Evolutionary conservation across 35 echinoderm and acorn worm species (phyloP).

Genomic region (Ptychodera flava): DNA sequence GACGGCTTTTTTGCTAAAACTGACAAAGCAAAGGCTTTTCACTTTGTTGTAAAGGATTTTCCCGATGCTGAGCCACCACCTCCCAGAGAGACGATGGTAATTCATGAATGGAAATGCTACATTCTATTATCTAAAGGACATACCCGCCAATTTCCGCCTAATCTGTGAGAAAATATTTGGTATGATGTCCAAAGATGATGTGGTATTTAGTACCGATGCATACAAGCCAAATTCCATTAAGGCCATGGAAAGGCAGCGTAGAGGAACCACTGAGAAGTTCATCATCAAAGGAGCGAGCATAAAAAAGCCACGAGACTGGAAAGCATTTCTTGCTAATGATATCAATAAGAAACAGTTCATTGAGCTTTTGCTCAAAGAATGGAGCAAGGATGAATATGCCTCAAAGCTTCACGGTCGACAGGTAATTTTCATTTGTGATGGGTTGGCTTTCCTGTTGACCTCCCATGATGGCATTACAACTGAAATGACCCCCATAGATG

Average conservation of each 20-base stretch:
- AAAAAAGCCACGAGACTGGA: too few relatives aligned
- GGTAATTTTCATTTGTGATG: too few relatives aligned
- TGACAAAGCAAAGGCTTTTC: slow-evolving; percentile 14
- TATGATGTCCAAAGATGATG: not conserved
- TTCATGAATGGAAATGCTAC: not conserved
- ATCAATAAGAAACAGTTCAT: not conserved
- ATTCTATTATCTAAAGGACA: not conserved
- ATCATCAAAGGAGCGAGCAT: slow-evolving; percentile 3
- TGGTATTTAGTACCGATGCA: not conserved
- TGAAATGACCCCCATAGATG: slow-evolving; percentile 1
- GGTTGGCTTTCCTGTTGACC: too few relatives aligned
- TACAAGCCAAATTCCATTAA: not conserved
- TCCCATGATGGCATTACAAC: not conserved
- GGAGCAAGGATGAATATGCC: too few relatives aligned
- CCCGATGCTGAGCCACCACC: not conserved
- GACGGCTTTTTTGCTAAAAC: slow-evolving; percentile 13
- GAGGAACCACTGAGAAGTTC: not conserved
- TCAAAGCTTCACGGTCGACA: too few relatives aligned
- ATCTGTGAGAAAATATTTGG: slow-evolving; percentile 2
- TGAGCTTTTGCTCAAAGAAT: not conserved
- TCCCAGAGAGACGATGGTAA: not conserved
- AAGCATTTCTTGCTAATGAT: not conserved
- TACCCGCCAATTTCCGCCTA: not conserved
- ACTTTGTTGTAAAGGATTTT: not conserved
- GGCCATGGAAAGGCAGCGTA: not conserved